phyloP scores from a whole-genome alignment of 2,113 vertebrate species.

The Tiliqua scincoides region DNA sequence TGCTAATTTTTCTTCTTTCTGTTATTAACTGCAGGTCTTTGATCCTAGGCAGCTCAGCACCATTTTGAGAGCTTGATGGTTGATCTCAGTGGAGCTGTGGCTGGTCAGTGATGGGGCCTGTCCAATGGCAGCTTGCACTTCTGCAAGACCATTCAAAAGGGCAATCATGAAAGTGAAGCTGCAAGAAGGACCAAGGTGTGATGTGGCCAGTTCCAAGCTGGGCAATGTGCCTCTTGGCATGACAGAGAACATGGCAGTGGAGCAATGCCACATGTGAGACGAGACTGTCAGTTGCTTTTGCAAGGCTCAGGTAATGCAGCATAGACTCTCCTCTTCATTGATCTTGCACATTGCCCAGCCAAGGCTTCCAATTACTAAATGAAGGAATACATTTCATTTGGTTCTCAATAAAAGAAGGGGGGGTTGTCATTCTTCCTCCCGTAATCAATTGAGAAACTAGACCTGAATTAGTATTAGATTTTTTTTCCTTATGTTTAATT shows the following conservation, averaged over 20 bases:
- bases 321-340: no score
- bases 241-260: not conserved
- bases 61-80: not conserved
- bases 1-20: not conserved
- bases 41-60: not conserved
- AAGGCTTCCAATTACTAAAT: not conserved
- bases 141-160: no score
- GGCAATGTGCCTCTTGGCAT: not conserved
- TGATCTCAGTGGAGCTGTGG: not conserved
- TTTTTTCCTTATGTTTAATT: slow-evolving; percentile 79
- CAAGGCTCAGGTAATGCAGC: not conserved
- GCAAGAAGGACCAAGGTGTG: not conserved
- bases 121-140: not conserved
- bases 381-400: not conserved
- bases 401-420: slow-evolving; percentile 46
- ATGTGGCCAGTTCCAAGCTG: not conserved
- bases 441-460: slow-evolving; percentile 70
- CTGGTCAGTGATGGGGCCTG: not conserved
- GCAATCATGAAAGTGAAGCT: not conserved
- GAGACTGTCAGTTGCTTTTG: not conserved
- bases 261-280: not conserved
- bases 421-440: slow-evolving; percentile 8
- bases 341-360: no score
- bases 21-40: not conserved
- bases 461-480: slow-evolving; percentile 70